These are phyloP conservation scores for Ectobius pallidus DNA, from an alignment of 2,888 invertebrate species.

Conservation along the genomic window DNA sequence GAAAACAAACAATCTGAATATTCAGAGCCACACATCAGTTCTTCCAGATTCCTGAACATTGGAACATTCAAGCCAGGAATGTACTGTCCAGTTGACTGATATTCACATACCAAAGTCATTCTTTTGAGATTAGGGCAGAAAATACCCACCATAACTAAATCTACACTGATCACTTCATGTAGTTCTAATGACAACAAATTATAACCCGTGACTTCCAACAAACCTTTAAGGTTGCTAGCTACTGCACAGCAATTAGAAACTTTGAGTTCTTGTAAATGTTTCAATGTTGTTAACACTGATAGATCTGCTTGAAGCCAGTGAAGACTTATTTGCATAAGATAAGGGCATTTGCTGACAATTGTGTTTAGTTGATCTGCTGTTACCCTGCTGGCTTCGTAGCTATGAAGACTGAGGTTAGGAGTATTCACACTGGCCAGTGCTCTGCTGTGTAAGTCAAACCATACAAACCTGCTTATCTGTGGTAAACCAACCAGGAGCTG, in stretches of 20 bases:
- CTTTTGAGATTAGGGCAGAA: slow-evolving; percentile 10
- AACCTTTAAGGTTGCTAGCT: slow-evolving; percentile 5
- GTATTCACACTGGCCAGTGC: not conserved
- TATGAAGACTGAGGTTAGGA: not conserved
- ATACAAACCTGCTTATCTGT: not conserved
- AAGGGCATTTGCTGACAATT: not conserved
- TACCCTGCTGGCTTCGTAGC: slow-evolving; percentile 20
- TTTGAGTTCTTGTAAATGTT: not conserved
- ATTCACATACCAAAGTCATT: slow-evolving; percentile 10
- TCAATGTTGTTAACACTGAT: not conserved
- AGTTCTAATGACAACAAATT: slow-evolving; percentile 10
- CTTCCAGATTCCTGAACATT: not conserved
- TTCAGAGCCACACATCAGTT: slow-evolving; percentile 1
- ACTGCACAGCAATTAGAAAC: not conserved
- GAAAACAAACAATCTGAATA: slow-evolving; percentile 18
- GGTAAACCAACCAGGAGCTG: not conserved
- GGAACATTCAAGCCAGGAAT: not conserved
- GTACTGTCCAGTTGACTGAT: not conserved
- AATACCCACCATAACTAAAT: not conserved
- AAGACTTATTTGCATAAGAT: not conserved
- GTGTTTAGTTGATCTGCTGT: not conserved
- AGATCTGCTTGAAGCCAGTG: slow-evolving; percentile 22
- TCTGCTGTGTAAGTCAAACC: slow-evolving; percentile 14
- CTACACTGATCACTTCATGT: slow-evolving; percentile 2
- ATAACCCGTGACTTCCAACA: not conserved